Evolutionary conservation across 2,797 vertebrate species (phyloP), one percentile per base, ranked within the genome.

Genomic region (Nannoperca obscura): DNA sequence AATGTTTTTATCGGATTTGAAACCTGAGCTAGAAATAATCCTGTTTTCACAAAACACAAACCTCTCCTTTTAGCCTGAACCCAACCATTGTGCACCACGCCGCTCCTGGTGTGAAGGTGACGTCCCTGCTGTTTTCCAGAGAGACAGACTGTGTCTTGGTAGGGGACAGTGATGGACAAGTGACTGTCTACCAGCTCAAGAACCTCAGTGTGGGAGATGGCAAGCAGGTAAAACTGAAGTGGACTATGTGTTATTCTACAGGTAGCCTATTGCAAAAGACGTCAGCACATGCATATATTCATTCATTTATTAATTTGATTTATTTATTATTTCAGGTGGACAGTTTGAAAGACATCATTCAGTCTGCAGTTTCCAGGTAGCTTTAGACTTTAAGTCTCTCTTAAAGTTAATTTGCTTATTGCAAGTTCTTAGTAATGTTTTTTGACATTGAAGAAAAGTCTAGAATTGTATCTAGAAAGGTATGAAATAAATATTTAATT

Each of bases 151-250:
- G 96, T 79, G 75, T 98, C 53, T 89, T 98, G 1, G 89, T 96
- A n/a, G 97, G 97, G 27, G 96, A 98, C 83, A 96, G 88, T 46
- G 66, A 88, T 0, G 97, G 98, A 1, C 91, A 92, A 42, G 96
- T 98, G n/a, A 68, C 84, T 0, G 94, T 98, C 72, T 97, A 95
- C 68, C 90, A 94, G 77, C 86, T 97, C 58, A 94, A 78, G 67
- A 92, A 96, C 89, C 85, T 98, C 90, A 79, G 74, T 10, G 7
- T 74, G 12, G 73, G 75, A 49, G 70, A 85, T 22, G 67, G 49
- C 10, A 36, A 78, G 0, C 65, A 94, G 96, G 97, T 98, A 80
- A 52, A 60, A 44, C 24, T 42, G 15, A 71, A 22, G 15, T 7
- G 24, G 32, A 30, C 22, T 30, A 6, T 53, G 40, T 40, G 17